Conservation (phyloP, 1,140 invertebrate genomes). For the Cotesia glomerata region DNA sequence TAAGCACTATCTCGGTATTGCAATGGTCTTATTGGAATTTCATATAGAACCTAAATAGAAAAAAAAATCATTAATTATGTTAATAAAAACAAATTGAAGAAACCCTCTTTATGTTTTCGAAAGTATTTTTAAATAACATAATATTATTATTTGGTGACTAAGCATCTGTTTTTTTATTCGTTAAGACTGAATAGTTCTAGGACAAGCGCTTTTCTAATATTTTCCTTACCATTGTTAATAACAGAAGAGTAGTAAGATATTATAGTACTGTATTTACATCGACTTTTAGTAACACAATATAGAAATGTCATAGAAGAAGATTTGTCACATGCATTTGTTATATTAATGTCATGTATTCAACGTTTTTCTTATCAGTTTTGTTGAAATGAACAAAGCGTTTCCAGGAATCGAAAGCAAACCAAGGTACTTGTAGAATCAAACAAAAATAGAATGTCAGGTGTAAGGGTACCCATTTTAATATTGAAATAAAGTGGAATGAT, state of each 20-base stretch:
- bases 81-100: neutral
- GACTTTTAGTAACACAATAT: neutral
- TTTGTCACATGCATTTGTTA: too few species aligned
- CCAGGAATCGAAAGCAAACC: neutral
- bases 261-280: neutral
- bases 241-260: neutral
- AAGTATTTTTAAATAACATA: too few species aligned
- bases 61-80: neutral
- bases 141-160: too few species aligned
- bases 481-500: neutral
- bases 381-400: neutral
- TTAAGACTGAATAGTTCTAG: too few species aligned
- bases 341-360: too few species aligned
- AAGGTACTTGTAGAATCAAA: neutral
- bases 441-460: conserved; percentile 1
- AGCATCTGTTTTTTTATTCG: neutral
- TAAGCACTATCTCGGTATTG: conserved; percentile 76
- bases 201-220: neutral
- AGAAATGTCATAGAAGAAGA: neutral
- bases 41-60: conserved; percentile 53
- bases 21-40: conserved; percentile 55
- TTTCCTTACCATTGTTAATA: neutral
- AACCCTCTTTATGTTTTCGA: neutral
- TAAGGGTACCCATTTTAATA: neutral
- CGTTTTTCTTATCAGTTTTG: neutral